Evolutionary conservation across 2,888 invertebrate genomes (phyloP).

Genomic region (Drosophila quinaria): DNA sequence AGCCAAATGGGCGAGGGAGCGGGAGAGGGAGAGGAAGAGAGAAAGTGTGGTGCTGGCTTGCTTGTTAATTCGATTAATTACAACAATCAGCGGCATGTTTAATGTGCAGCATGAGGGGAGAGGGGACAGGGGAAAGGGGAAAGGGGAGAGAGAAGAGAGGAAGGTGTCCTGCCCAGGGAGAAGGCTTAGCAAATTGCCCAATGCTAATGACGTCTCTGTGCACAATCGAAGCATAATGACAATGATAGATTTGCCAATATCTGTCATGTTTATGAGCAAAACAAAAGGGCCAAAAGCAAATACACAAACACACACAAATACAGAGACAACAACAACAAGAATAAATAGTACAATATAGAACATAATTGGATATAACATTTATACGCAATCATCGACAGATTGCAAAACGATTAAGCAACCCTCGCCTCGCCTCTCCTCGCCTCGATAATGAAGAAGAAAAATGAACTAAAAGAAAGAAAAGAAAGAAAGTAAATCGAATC

Average conservation of each 20-base stretch:
- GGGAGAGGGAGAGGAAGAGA: neutral
- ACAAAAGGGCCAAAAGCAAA: slow-evolving; percentile 54
- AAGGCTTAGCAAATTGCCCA: slow-evolving; percentile 71
- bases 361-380: slow-evolving; percentile 84
- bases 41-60: slow-evolving; percentile 47
- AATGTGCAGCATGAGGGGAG: slow-evolving; percentile 54
- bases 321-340: slow-evolving; percentile 13
- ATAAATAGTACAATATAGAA: slow-evolving; percentile 46
- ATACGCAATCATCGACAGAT: slow-evolving; percentile 84
- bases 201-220: slow-evolving; percentile 70
- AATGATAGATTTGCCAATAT: slow-evolving; percentile 86
- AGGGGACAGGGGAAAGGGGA: slow-evolving; percentile 2
- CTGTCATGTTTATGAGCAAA: slow-evolving; percentile 84
- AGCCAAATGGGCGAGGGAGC: neutral
- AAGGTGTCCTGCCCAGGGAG: slow-evolving; percentile 35
- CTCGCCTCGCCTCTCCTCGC: slow-evolving; percentile 26
- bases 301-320: slow-evolving; percentile 7
- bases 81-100: slow-evolving; percentile 84
- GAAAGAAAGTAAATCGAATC: slow-evolving; percentile 63
- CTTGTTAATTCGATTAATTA: slow-evolving; percentile 85
- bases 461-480: slow-evolving; percentile 50
- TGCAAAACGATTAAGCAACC: slow-evolving; percentile 83
- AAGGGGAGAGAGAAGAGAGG: slow-evolving; percentile 1
- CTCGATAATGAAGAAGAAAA: slow-evolving; percentile 22
- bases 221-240: slow-evolving; percentile 85